Percentiles rank a stretch among this genome's conserved stretches.
Evolutionary conservation across 30 jellyfish, hydroid and myxozoan genomes (phyloP).

Genomic region (Euphysa ruthae): DNA sequence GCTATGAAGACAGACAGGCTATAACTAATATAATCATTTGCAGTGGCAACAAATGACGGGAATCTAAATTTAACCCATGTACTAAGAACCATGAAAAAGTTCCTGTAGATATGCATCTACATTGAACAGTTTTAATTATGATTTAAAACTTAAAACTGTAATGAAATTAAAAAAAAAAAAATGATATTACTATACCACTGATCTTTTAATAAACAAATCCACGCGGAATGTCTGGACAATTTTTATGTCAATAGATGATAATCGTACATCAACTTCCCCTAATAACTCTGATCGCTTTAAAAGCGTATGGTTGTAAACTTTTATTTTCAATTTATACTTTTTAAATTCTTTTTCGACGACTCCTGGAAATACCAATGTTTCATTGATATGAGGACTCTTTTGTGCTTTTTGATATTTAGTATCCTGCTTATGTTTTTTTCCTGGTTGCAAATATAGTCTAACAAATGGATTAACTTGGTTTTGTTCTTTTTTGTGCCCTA

Average conservation of each 20-base stretch:
- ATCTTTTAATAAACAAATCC: constrained; percentile 37
- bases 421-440: constrained; percentile 71
- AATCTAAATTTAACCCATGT: too few species aligned
- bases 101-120: too few species aligned
- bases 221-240: constrained; percentile 44
- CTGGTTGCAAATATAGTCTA: constrained; percentile 62
- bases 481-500: constrained; percentile 40
- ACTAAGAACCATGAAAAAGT: too few species aligned
- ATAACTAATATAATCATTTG: too few species aligned
- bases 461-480: constrained; percentile 58
- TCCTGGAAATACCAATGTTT: constrained; percentile 28
- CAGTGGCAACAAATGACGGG: too few species aligned
- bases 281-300: constrained; percentile 41
- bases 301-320: constrained; percentile 55
- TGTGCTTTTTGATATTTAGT: constrained; percentile 55
- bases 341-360: constrained; percentile 27
- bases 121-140: too few species aligned
- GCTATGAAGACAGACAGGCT: too few species aligned
- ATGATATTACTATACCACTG: constrained; percentile 36
- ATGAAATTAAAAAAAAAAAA: too few species aligned
- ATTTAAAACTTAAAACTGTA: too few species aligned
- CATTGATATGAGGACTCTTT: constrained; percentile 59
- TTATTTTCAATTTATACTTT: constrained; percentile 50
- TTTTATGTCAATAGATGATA: constrained; percentile 30
- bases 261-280: constrained; percentile 73